Percentiles rank a stretch among this genome's conserved stretches.
phyloP scores from a whole-genome alignment of 2,797 vertebrate species.

The Semaprochilodus insignis region DNA sequence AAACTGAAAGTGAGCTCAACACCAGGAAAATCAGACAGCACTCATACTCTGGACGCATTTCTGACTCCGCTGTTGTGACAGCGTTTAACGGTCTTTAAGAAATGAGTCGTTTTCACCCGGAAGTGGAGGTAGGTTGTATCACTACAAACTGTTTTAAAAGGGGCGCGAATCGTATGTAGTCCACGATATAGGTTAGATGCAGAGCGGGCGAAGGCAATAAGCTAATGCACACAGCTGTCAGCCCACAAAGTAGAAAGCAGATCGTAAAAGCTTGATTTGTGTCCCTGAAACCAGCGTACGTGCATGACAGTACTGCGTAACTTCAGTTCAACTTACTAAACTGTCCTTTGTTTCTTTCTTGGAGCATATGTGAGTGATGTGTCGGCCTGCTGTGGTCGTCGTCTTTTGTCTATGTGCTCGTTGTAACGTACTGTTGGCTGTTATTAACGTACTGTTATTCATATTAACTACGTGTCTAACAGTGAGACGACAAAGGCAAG shows the following conservation, averaged over 20 bases:
- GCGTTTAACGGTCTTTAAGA: neutral
- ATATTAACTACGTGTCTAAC: neutral
- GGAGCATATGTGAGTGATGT: neutral
- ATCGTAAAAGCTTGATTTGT: neutral
- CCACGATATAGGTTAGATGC: neutral
- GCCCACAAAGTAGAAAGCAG: neutral
- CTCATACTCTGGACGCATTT: neutral
- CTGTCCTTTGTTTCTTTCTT: too few relatives aligned
- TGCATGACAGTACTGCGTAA: neutral
- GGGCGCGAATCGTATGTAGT: neutral
- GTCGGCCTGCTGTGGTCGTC: neutral
- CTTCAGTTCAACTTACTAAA: neutral
- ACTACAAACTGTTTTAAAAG: neutral
- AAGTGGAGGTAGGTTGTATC: conserved; percentile 53
- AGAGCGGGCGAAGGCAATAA: neutral
- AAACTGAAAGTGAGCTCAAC: conserved; percentile 38
- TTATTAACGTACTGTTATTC: neutral
- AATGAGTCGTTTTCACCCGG: conserved; percentile 51
- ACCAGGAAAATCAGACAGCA: conserved; percentile 10
- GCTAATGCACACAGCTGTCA: neutral
- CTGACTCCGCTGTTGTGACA: neutral
- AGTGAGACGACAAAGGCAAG: neutral
- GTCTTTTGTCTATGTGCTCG: neutral
- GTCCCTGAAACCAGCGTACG: neutral
- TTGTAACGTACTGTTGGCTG: neutral